phyloP scores from a whole-genome alignment of 1,140 invertebrate species.

The Brachionus rotundiformis region DNA sequence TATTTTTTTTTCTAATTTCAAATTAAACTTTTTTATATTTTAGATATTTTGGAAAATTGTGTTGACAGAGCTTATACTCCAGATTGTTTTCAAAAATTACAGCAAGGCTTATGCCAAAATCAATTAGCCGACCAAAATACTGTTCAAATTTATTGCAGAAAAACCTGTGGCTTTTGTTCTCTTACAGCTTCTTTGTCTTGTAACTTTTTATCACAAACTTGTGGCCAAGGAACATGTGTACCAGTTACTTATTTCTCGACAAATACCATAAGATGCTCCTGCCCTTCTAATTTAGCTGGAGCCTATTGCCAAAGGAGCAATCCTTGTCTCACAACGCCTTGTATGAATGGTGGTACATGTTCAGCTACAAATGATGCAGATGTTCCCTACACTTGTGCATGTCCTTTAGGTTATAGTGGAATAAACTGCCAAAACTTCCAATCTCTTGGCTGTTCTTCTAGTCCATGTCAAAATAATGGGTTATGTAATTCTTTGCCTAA shows the following conservation, averaged over 20 bases:
- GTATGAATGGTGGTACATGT: constrained; percentile 18
- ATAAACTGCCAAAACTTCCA: constrained; percentile 5
- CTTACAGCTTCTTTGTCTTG: background rate
- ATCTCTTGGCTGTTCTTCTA: background rate
- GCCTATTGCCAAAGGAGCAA: constrained; percentile 48
- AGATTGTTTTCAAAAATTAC: constrained; percentile 23
- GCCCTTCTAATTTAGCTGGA: constrained; percentile 29
- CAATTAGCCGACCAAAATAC: constrained; percentile 13
- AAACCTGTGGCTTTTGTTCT: constrained; percentile 1
- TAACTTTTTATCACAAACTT: background rate
- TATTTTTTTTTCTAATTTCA: background rate
- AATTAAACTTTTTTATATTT: background rate
- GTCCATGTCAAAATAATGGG: constrained; percentile 47
- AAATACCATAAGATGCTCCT: constrained; percentile 7
- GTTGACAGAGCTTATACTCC: constrained; percentile 19
- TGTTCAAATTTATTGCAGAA: constrained; percentile 30
- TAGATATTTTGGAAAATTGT: constrained; percentile 11
- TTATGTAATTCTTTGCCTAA: background rate
- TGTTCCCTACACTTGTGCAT: constrained; percentile 9
- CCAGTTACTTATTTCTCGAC: background rate
- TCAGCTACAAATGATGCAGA: constrained; percentile 7
- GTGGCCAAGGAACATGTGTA: constrained; percentile 4
- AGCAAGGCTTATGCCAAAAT: background rate
- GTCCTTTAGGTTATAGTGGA: constrained; percentile 20
- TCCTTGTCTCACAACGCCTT: background rate